phyloP scores from a whole-genome alignment of 1,140 invertebrate genomes.

The Helicoverpa zea region DNA sequence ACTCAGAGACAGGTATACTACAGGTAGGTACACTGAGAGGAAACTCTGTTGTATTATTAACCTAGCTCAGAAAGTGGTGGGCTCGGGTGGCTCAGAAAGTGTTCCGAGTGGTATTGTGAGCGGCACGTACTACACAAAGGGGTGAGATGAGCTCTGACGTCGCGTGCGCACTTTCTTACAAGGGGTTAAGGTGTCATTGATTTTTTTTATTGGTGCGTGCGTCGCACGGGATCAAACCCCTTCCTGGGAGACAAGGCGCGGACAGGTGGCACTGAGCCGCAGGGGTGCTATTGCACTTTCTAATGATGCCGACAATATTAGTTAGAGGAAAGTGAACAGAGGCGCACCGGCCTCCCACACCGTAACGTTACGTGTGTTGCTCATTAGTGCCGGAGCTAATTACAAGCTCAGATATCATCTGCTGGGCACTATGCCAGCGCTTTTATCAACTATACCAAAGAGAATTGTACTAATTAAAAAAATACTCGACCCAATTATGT shows the following conservation, averaged over 20 bases:
- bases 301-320: neutral
- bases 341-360: neutral
- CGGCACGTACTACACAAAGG: neutral
- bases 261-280: neutral
- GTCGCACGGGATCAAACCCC: neutral
- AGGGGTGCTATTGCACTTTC: neutral
- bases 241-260: neutral
- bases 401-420: slow-evolving; percentile 1
- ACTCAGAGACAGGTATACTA: no score
- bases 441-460: neutral
- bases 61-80: no score
- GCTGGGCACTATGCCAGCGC: neutral
- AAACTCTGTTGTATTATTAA: neutral
- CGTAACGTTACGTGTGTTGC: neutral
- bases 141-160: neutral
- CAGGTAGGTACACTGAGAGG: no score
- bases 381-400: neutral
- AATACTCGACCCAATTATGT: no score
- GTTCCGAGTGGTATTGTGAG: neutral
- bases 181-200: neutral
- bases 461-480: neutral
- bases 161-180: slow-evolving; percentile 16
- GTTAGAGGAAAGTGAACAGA: neutral
- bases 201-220: neutral
- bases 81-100: no score